Base-by-base conservation (phyloP, 1,140 invertebrate genomes). In the Zaprionus camerounensis region DNA sequence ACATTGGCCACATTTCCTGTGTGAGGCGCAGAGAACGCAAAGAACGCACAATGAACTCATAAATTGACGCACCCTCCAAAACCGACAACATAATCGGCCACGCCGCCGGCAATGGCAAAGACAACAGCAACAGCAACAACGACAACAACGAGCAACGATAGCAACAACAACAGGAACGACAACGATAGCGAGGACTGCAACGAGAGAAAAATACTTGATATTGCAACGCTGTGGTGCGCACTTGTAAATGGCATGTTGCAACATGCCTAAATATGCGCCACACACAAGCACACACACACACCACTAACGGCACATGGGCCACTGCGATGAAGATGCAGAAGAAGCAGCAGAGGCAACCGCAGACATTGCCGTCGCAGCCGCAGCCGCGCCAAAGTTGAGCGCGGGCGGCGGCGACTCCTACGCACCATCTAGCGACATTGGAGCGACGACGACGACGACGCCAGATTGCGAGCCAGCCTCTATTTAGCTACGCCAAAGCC, bases 241-340 rank as follows among this genome's bases (percentile, higher is more conserved):
- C 85, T 90, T 90, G 85, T 90, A 90, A 90, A 91, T 85, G 85
- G 85, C 81, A 90, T 90, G 85, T 90, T 85, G 85, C 85, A 90
- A 85, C 86, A 90, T 85, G 86, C 85, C 81, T 88, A 88, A 87
- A 88, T 88, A 85, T 88, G 85, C 85, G 76, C 78, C 85, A 85
- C 81, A 88, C 81, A 80, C 80, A 78, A 62, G 57, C 81, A 71
- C 65, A 28, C 38, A 62, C 22, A 65, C 49, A 38, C 59, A 67
- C 26, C 24, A 62, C 72, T 79, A 80, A 81, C 80, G 80, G 80
- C 72, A 79, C 76, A 79, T 73, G 75, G 63, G 51, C 49, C 57
- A 36, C 55, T 38, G 53, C n/a, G 20, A 57, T 57, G 62, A 62
- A n/a, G 38, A 58, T 49, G 31, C 41, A 63, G 62, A 62, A n/a